Percentiles rank a stretch among this genome's conserved stretches.
Evolutionary conservation across 2,888 invertebrate genomes (phyloP).

Genomic region (Griposia aprilina): DNA sequence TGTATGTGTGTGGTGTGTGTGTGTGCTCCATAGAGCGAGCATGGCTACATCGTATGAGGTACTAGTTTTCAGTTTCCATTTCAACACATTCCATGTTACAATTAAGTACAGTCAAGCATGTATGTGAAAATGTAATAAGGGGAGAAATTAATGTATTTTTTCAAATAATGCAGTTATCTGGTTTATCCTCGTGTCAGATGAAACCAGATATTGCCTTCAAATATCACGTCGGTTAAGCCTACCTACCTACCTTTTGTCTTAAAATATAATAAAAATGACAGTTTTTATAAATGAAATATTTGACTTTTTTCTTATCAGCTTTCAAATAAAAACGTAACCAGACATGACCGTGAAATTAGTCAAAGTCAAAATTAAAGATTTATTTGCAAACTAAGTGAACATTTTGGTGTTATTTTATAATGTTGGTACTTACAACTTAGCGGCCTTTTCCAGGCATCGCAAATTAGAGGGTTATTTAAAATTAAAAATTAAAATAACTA

Average conservation of each 20-base stretch:
- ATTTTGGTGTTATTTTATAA: too few species aligned
- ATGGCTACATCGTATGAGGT: not conserved
- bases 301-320: not conserved
- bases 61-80: not conserved
- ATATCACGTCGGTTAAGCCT: not conserved
- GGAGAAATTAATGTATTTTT: not conserved
- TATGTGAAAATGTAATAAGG: not conserved
- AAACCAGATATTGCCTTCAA: conserved; percentile 24
- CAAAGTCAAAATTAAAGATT: too few species aligned
- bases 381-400: too few species aligned
- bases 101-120: not conserved
- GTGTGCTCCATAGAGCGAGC: not conserved
- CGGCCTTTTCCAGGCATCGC: too few species aligned
- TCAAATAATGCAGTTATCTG: not conserved
- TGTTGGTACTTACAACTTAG: too few species aligned
- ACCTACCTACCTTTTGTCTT: conserved; percentile 1
- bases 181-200: conserved; percentile 19
- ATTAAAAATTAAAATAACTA: too few species aligned
- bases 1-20: too few species aligned
- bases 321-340: conserved; percentile 6
- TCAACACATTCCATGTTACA: too few species aligned
- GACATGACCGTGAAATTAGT: conserved; percentile 7
- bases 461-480: too few species aligned
- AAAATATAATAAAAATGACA: conserved; percentile 23
- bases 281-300: conserved; percentile 13